Conservation (phyloP, 2,888 invertebrate species). For the Exephanes ischioxanthus region DNA sequence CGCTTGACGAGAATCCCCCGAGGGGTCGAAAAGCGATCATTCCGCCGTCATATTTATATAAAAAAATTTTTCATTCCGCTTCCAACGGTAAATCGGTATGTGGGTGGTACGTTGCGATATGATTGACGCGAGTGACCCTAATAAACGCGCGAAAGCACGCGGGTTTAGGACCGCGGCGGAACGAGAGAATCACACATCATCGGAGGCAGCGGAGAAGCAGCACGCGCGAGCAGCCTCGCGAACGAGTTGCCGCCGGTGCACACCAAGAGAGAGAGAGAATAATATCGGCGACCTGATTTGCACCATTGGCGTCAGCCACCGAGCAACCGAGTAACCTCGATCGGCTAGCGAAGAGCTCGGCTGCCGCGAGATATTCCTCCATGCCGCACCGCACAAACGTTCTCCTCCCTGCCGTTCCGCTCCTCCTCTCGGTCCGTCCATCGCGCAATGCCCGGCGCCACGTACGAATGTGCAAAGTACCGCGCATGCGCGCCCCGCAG, state of each 20-base stretch:
- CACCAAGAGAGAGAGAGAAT: conserved; percentile 70
- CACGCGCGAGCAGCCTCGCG: conserved; percentile 28
- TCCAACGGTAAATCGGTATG: too few species aligned
- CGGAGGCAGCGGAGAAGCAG: conserved; percentile 43
- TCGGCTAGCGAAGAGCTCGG: conserved; percentile 70
- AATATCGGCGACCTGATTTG: conserved; percentile 77
- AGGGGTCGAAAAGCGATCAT: too few species aligned
- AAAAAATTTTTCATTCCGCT: too few species aligned
- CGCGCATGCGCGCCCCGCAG: too few species aligned
- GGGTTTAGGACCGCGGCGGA: conserved; percentile 51
- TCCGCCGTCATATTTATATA: too few species aligned
- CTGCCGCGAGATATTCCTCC: conserved; percentile 54
- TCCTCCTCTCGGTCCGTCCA: conserved; percentile 45
- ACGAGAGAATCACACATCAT: conserved; percentile 48
- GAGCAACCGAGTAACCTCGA: conserved; percentile 76
- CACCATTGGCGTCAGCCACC: conserved; percentile 76
- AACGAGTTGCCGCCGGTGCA: conserved; percentile 52
- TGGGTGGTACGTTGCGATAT: conserved; percentile 16
- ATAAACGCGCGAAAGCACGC: conserved; percentile 58
- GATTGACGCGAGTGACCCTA: conserved; percentile 54
- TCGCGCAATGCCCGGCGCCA: conserved; percentile 31
- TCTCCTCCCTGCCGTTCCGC: conserved; percentile 43
- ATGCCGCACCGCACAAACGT: conserved; percentile 13
- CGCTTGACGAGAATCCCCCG: too few species aligned
- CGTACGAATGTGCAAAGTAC: conserved; percentile 7